Percentiles rank a stretch among this genome's conserved stretches.
Conservation (phyloP, 2,888 invertebrate species). For the Ochropacha duplaris region DNA sequence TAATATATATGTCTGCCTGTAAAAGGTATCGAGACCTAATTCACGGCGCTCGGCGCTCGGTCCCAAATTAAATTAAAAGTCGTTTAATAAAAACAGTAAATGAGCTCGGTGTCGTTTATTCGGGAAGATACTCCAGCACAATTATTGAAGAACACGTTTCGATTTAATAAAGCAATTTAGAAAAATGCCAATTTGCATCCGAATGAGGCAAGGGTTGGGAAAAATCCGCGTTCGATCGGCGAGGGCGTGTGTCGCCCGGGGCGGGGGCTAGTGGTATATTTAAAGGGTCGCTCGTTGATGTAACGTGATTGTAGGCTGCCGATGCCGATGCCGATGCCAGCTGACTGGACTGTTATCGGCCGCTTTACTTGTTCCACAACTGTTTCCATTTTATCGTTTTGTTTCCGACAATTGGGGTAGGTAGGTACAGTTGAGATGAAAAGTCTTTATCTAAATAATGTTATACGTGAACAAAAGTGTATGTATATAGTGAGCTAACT, state of each 20-base stretch:
- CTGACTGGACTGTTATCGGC: background rate
- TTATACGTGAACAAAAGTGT: no score
- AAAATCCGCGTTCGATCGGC: constrained; percentile 9
- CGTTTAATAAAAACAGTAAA: constrained; percentile 55
- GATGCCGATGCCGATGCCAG: no score
- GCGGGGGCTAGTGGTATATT: background rate
- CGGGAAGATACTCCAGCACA: constrained; percentile 27
- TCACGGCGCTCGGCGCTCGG: constrained; percentile 29
- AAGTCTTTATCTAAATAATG: no score
- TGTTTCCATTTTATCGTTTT: background rate
- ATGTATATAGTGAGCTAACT: no score
- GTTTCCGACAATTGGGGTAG: background rate
- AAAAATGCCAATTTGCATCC: constrained; percentile 73
- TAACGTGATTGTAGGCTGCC: background rate
- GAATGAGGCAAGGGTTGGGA: constrained; percentile 64
- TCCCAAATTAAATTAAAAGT: constrained; percentile 51
- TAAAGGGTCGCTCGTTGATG: background rate
- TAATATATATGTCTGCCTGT: background rate
- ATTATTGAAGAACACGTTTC: constrained; percentile 75
- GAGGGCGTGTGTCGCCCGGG: constrained; percentile 7
- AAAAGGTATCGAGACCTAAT: constrained; percentile 26
- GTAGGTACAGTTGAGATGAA: background rate
- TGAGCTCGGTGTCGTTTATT: constrained; percentile 38
- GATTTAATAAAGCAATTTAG: constrained; percentile 79
- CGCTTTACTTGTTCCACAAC: background rate